A percentile compares a stretch with the other conserved stretches of the same genome.
These are phyloP conservation scores for Myotis planiceps DNA, from an alignment of 2,797 vertebrate genomes.

Conservation along the genomic window DNA sequence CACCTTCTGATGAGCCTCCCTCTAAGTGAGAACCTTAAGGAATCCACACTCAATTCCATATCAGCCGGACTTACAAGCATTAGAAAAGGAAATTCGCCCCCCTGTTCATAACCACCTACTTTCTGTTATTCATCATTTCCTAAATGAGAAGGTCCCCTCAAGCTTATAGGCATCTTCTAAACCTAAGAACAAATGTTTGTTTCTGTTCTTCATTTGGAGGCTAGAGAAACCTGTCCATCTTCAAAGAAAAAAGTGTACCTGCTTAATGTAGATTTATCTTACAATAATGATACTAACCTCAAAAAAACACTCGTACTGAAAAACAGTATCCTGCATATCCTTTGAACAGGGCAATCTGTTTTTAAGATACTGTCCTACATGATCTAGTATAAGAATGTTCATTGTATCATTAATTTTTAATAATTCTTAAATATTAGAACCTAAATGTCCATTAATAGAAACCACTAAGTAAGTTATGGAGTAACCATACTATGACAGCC, in stretches of 20 bases:
- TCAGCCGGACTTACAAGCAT: not conserved
- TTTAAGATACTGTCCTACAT: not conserved
- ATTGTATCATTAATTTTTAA: not conserved
- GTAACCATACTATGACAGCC: not conserved
- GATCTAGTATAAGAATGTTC: not conserved
- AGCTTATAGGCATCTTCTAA: not conserved
- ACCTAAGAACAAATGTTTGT: slow-evolving; percentile 5
- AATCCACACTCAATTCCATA: not conserved
- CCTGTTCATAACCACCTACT: not conserved
- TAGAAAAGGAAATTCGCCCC: not conserved
- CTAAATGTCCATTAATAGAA: slow-evolving; percentile 2
- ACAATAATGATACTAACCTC: not conserved
- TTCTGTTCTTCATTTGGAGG: slow-evolving; percentile 1
- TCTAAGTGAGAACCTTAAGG: not conserved
- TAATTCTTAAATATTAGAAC: not conserved
- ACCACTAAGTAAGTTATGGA: not conserved
- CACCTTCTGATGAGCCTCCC: not conserved
- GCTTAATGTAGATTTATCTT: slow-evolving; percentile 29
- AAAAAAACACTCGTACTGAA: not conserved
- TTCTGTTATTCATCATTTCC: slow-evolving; percentile 25
- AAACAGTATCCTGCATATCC: not conserved
- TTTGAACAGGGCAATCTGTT: slow-evolving; percentile 1
- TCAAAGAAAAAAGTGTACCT: slow-evolving; percentile 17
- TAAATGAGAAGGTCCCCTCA: slow-evolving; percentile 33
- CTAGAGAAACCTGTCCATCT: slow-evolving; percentile 16